These are phyloP conservation scores for Neodon shergylaensis DNA, from an alignment of 2,113 vertebrate species.

Conservation along the genomic window DNA sequence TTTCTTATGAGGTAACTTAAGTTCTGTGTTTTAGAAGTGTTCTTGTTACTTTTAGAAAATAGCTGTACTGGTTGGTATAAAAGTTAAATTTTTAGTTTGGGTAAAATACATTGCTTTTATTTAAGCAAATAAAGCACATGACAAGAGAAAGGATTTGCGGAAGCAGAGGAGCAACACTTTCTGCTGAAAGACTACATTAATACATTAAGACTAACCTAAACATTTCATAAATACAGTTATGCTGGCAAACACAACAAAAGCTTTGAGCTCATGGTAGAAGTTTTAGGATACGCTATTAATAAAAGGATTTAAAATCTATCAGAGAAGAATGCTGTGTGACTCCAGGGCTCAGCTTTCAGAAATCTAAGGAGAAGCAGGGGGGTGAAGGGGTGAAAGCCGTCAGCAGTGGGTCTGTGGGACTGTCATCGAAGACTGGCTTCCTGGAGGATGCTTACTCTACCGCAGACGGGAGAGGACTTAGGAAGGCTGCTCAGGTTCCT, in stretches of 20 bases:
- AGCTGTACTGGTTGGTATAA: neutral
- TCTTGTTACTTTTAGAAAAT: constrained; percentile 51
- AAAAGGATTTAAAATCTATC: neutral
- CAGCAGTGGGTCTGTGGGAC: neutral
- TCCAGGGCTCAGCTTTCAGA: neutral
- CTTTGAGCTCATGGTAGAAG: neutral
- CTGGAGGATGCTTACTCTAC: neutral
- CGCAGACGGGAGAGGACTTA: neutral
- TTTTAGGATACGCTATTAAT: neutral
- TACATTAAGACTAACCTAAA: neutral
- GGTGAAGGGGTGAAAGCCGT: neutral
- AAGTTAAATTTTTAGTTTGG: constrained; percentile 18
- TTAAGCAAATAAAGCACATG: constrained; percentile 34
- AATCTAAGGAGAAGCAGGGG: neutral
- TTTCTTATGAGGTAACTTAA: constrained; percentile 43
- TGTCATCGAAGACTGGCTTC: neutral
- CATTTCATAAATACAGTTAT: constrained; percentile 26
- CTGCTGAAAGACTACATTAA: neutral
- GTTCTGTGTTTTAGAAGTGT: constrained; percentile 36
- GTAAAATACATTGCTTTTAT: constrained; percentile 49
- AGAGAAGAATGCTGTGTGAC: neutral
- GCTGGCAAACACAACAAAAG: constrained; percentile 31
- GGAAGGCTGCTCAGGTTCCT: neutral
- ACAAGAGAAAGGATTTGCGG: neutral
- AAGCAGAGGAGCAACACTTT: neutral